phyloP scores from a whole-genome alignment of 2,888 invertebrate genomes.

The Blomia tropicalis region DNA sequence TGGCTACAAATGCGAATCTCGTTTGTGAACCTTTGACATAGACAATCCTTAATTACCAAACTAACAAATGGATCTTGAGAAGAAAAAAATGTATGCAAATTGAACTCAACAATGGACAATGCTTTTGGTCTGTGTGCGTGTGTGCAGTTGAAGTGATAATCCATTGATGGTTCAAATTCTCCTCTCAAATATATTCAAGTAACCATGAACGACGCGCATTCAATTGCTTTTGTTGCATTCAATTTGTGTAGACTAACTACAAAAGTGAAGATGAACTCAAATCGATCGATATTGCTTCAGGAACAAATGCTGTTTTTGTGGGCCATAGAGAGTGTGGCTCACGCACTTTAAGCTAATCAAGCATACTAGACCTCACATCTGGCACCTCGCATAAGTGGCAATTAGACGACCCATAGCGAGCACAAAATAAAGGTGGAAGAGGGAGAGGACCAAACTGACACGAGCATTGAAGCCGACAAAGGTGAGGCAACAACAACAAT shows the following conservation, averaged over 20 bases:
- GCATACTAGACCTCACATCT: constrained; percentile 12
- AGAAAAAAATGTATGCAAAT: neutral
- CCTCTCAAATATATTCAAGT: too few relatives aligned
- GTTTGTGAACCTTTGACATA: too few relatives aligned
- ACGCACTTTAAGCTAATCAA: too few relatives aligned
- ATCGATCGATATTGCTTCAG: neutral
- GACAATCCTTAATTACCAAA: neutral
- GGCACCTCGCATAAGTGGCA: constrained; percentile 11
- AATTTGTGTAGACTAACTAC: neutral
- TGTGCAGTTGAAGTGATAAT: neutral
- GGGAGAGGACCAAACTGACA: neutral
- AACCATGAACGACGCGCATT: too few relatives aligned
- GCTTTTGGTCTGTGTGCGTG: neutral
- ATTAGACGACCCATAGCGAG: neutral
- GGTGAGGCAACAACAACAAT: neutral
- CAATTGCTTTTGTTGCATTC: too few relatives aligned
- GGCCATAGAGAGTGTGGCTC: too few relatives aligned
- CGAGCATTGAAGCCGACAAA: neutral
- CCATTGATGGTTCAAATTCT: too few relatives aligned
- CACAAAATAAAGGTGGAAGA: neutral
- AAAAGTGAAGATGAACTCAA: neutral
- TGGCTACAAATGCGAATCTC: too few relatives aligned
- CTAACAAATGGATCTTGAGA: neutral
- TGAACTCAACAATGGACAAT: constrained; percentile 3
- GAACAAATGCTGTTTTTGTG: too few relatives aligned